Evolutionary conservation across 2,113 vertebrate species (phyloP).

Genomic region (Philantomba maxwellii): DNA sequence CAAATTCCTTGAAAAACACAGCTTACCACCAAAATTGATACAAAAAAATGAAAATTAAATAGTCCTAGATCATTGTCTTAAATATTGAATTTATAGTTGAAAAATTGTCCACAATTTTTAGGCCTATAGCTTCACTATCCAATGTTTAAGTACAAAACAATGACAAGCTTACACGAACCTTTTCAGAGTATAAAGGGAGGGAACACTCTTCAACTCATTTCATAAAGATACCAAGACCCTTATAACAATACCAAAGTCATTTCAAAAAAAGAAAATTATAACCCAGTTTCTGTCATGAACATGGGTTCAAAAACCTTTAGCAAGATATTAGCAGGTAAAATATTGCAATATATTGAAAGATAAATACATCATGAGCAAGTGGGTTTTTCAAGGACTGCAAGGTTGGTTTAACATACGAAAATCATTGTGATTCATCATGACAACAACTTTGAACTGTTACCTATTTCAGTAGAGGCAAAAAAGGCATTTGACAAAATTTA

Average conservation of each 20-base stretch:
- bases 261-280: conserved; percentile 15
- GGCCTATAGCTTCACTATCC: background rate
- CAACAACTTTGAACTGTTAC: background rate
- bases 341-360: background rate
- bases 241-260: conserved; percentile 31
- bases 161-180: background rate
- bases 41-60: background rate
- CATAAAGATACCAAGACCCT: background rate
- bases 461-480: conserved; percentile 21
- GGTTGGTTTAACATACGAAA: conserved; percentile 34
- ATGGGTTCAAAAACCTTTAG: background rate
- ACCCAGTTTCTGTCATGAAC: background rate
- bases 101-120: background rate
- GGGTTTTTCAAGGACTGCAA: background rate
- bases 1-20: background rate
- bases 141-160: conserved; percentile 17
- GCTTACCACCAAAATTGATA: background rate
- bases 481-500: conserved; percentile 31
- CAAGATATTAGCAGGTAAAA: background rate
- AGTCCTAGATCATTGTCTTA: background rate
- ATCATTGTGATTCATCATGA: background rate
- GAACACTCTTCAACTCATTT: background rate
- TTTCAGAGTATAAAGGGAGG: background rate
- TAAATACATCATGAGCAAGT: background rate
- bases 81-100: background rate